Evolutionary conservation across 2,113 vertebrate genomes (phyloP).

Genomic region (Fulica atra): DNA sequence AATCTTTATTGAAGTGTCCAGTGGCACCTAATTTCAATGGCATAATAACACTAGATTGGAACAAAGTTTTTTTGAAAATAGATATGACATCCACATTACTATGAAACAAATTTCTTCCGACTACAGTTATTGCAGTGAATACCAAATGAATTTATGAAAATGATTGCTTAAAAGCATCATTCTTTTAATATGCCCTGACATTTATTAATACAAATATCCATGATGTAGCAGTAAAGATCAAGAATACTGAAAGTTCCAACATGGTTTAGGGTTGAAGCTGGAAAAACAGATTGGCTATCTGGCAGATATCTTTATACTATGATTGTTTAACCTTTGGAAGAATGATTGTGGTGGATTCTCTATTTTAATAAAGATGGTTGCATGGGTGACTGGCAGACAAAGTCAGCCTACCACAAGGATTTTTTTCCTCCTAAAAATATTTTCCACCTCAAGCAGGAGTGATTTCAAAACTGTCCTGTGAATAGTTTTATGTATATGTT

Average conservation of each 20-base stretch:
- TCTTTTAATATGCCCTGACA: neutral
- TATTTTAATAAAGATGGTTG: neutral
- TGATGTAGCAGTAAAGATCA: neutral
- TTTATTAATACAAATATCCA: neutral
- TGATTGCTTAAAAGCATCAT: neutral
- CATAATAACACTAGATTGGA: neutral
- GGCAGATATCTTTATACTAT: neutral
- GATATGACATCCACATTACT: neutral
- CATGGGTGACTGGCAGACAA: neutral
- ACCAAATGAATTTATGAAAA: constrained; percentile 15
- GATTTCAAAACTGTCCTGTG: neutral
- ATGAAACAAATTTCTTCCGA: neutral
- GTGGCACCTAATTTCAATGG: neutral
- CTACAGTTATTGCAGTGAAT: neutral
- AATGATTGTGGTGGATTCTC: neutral
- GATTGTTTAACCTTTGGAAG: neutral
- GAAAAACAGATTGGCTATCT: neutral
- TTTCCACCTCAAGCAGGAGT: neutral
- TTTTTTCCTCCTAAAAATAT: neutral
- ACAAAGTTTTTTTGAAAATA: neutral
- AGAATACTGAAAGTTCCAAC: neutral
- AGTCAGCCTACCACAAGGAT: neutral
- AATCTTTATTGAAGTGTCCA: neutral
- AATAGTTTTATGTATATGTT: neutral
- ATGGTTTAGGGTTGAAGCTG: neutral